Evolutionary conservation across 2,888 invertebrate genomes (phyloP), one percentile per base, ranked within the genome.

Genomic region (Chrysomela aeneicollis): DNA sequence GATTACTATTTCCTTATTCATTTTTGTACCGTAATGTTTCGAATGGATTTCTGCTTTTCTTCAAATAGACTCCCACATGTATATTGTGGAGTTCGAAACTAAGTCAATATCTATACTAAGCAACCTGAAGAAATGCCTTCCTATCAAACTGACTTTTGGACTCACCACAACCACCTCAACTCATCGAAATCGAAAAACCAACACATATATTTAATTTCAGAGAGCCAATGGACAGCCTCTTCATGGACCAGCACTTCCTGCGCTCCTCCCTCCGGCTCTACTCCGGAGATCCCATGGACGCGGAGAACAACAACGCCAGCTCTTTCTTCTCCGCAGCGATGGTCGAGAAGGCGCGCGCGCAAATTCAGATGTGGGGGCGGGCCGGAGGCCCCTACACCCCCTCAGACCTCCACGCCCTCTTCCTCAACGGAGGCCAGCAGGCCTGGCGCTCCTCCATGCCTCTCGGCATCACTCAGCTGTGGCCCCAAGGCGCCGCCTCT

Each of bases 191-290:
- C 6, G 4, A 26, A 26, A 26, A 26, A 26, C 26, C 26, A 5
- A 26, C 26, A 0, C n/a, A 1, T 37, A 35, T 1, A 22, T 50
- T 71, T 78, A 67, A 73, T 83, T 82, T 26, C 82, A 83, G 83
- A 84, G 92, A 93, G 78, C 92, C 92, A 42, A 91, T 92, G 90
- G 92, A 92, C 82, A 84, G 89, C 75, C 88, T 92, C 84, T 85
- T 92, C 80, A 90, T 91, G 87, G 92, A 92, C 77, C 92, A 92
- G 78, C 91, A 91, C 77, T 85, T 92, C 76, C 85, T 92, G 12
- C 87, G 88, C 46, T 86, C 87, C 2, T 85, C 87, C 1, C 78
- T 85, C 46, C 82, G 87, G 26, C 84, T 87, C 4, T 87, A 87
- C 77, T 82, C 90, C 5, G 87, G 89, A 59, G 87, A 87, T 71